Conservation (phyloP, 2,113 vertebrate species). For the Jacana jacana region DNA sequence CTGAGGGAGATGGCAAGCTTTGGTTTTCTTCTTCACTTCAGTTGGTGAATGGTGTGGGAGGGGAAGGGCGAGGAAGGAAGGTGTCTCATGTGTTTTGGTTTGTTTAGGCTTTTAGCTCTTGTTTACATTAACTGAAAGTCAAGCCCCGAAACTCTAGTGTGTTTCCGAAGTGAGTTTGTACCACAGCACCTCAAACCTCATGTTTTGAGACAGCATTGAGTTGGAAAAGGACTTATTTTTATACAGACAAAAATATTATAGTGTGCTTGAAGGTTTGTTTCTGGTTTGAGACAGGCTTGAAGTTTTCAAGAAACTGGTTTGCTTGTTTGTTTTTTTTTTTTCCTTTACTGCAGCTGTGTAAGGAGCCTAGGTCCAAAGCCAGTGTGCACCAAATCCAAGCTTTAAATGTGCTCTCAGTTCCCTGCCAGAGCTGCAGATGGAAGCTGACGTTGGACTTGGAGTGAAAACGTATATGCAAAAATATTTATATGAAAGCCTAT, state of each 20-base stretch:
- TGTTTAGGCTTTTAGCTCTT: conserved; percentile 21
- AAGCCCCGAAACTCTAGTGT: background rate
- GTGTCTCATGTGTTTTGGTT: background rate
- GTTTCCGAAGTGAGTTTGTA: conserved; percentile 25
- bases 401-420: conserved; percentile 13
- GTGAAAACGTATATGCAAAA: background rate
- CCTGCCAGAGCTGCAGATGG: background rate
- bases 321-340: no score
- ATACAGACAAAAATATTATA: background rate
- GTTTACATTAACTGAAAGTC: background rate
- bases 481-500: background rate
- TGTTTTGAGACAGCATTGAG: background rate
- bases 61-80: background rate
- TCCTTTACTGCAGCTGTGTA: conserved; percentile 1
- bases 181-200: background rate
- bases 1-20: background rate
- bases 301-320: background rate
- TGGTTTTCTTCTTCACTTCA: conserved; percentile 2
- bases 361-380: conserved; percentile 37
- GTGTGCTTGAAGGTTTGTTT: background rate
- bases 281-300: conserved; percentile 8
- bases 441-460: background rate
- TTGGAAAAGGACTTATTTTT: background rate
- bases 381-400: conserved; percentile 24
- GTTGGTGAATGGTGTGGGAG: conserved; percentile 12